Conservation (phyloP, 2,888 invertebrate species). For the Euclidia mi region DNA sequence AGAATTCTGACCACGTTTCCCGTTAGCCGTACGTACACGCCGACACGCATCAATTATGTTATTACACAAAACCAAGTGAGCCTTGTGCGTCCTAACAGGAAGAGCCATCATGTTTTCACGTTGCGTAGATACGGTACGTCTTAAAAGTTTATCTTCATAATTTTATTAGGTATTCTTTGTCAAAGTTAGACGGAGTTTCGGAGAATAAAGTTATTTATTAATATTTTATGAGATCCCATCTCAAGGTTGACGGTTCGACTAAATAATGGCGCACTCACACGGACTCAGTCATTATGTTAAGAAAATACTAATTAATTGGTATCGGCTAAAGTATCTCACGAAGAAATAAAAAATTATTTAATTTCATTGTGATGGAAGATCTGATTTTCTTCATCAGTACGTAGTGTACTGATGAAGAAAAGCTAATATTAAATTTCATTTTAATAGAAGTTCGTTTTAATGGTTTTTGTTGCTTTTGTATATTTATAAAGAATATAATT, state of each 20-base stretch:
- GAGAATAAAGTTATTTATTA: conserved; percentile 74
- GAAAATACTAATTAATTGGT: conserved; percentile 1
- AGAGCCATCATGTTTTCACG: conserved; percentile 45
- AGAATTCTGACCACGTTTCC: conserved; percentile 32
- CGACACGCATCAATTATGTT: conserved; percentile 50
- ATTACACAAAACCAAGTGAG: conserved; percentile 27
- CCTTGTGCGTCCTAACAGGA: conserved; percentile 10
- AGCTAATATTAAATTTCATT: no score
- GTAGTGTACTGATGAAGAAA: no score
- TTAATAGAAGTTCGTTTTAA: no score
- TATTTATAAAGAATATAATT: no score
- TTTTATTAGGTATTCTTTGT: conserved; percentile 74
- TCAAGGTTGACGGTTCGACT: conserved; percentile 44
- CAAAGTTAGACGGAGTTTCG: conserved; percentile 60
- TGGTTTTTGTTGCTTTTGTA: no score
- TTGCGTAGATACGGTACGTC: conserved; percentile 51
- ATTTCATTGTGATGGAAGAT: no score
- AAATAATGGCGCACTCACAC: conserved; percentile 39
- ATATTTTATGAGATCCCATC: conserved; percentile 71
- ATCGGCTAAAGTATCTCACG: neutral
- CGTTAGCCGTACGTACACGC: conserved; percentile 10
- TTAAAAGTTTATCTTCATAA: conserved; percentile 66
- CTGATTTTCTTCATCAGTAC: no score
- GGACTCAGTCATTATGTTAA: conserved; percentile 7
- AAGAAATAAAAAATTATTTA: no score